Conservation (phyloP, 2,797 vertebrate genomes). For the Darevskia mixta region DNA sequence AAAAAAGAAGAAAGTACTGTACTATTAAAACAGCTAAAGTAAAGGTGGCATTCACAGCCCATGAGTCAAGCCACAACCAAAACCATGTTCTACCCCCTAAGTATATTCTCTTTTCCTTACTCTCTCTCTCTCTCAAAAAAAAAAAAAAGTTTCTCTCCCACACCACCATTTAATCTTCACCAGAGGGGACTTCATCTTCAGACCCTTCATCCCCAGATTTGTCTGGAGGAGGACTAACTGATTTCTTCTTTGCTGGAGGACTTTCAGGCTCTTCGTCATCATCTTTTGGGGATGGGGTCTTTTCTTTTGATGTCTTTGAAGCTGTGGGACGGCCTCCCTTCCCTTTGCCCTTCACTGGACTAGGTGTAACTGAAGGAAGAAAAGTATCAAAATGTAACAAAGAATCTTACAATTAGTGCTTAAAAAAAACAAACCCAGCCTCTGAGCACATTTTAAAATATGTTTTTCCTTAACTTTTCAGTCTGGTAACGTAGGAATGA, state of each 20-base stretch:
- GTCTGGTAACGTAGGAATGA: background rate
- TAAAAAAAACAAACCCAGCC: rapidly evolving
- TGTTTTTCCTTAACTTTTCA: background rate
- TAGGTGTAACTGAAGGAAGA: constrained; percentile 89
- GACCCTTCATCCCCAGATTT: constrained; percentile 93
- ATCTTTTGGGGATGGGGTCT: constrained; percentile 94
- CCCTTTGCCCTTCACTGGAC: constrained; percentile 97
- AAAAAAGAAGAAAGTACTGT: constrained; percentile 67
- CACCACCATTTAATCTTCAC: constrained; percentile 92
- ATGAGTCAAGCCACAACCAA: constrained; percentile 84
- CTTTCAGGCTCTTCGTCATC: constrained; percentile 85
- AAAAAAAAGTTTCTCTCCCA: constrained; percentile 75
- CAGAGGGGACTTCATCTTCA: constrained; percentile 95
- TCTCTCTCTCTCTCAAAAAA: background rate
- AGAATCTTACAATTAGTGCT: background rate
- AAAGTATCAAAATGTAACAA: constrained; percentile 41
- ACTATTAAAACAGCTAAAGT: constrained; percentile 78
- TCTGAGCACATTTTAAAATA: background rate
- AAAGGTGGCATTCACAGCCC: constrained; percentile 83
- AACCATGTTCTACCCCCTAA: constrained; percentile 82
- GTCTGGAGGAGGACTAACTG: constrained; percentile 86
- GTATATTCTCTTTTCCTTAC: constrained; percentile 74
- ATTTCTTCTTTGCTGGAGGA: constrained; percentile 86
- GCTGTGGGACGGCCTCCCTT: constrained; percentile 92
- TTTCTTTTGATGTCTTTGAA: constrained; percentile 92